These are phyloP conservation scores for Mantis religiosa DNA, from an alignment of 2,888 invertebrate species.

Conservation along the genomic window DNA sequence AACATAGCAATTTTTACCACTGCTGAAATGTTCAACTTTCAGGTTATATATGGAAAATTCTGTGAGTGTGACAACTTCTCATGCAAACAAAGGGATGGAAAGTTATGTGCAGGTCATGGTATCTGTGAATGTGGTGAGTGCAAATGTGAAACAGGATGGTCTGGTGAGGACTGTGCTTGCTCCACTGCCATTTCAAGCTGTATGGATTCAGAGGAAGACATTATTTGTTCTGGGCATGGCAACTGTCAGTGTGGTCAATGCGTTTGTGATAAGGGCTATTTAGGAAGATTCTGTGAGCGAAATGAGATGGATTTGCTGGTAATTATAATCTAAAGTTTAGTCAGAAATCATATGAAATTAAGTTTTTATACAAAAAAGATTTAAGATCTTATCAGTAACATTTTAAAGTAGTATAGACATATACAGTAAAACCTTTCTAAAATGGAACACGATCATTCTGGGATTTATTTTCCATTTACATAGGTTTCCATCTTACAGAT, in stretches of 20 bases:
- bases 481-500: no score
- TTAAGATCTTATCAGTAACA: no score
- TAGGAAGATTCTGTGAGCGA: not conserved
- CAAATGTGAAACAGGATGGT: not conserved
- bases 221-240: not conserved
- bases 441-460: no score
- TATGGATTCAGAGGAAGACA: not conserved
- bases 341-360: no score
- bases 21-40: not conserved
- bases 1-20: no score
- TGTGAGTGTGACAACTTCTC: slow-evolving; percentile 16
- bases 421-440: no score
- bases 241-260: not conserved
- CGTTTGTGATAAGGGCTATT: not conserved
- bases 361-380: no score
- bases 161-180: not conserved
- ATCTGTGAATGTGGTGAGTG: slow-evolving; percentile 10
- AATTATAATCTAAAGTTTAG: not conserved
- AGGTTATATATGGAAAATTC: slow-evolving; percentile 5
- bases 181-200: not conserved
- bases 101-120: not conserved
- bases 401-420: no score
- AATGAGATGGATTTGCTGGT: not conserved
- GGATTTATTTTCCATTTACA: no score
- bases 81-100: not conserved